Conservation (phyloP, 1,140 invertebrate genomes). For the Drosophila sucinea region DNA sequence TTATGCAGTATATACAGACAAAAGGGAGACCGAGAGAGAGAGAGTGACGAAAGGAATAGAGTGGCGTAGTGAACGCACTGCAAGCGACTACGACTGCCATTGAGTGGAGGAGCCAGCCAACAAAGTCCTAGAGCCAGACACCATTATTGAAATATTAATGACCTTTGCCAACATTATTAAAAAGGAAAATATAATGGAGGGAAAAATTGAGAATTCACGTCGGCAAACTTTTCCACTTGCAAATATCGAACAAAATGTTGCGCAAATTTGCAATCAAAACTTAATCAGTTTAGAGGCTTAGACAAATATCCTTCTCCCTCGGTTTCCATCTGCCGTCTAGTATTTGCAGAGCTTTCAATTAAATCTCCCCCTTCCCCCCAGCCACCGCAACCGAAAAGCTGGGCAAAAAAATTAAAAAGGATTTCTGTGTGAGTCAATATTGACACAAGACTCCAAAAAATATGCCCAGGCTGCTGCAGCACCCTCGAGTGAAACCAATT, state of each 20-base stretch:
- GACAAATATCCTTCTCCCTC: slow-evolving; percentile 10
- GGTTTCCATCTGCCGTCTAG: not conserved
- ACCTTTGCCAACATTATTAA: slow-evolving; percentile 68
- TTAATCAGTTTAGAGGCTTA: slow-evolving; percentile 79
- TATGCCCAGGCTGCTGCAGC: slow-evolving; percentile 23
- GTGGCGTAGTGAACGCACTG: not conserved
- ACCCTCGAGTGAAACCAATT: slow-evolving; percentile 22
- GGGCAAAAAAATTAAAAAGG: slow-evolving; percentile 71
- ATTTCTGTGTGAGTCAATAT: slow-evolving; percentile 73
- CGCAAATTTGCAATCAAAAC: slow-evolving; percentile 74
- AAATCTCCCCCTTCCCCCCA: not conserved
- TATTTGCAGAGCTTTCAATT: slow-evolving; percentile 65
- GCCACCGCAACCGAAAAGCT: slow-evolving; percentile 62
- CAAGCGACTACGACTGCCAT: slow-evolving; percentile 29
- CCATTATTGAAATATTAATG: slow-evolving; percentile 78
- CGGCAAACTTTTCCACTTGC: slow-evolving; percentile 59
- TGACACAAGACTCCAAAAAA: slow-evolving; percentile 70
- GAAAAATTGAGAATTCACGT: slow-evolving; percentile 2
- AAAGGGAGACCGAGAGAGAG: not conserved
- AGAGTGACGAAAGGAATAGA: not conserved
- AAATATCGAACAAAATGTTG: slow-evolving; percentile 65
- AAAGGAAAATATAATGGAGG: slow-evolving; percentile 13
- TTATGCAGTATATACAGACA: slow-evolving; percentile 58
- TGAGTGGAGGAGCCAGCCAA: slow-evolving; percentile 16
- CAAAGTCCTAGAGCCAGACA: slow-evolving; percentile 55